Evolutionary conservation across 1,140 invertebrate species (phyloP).

Genomic region (Palaemon carinicauda): DNA sequence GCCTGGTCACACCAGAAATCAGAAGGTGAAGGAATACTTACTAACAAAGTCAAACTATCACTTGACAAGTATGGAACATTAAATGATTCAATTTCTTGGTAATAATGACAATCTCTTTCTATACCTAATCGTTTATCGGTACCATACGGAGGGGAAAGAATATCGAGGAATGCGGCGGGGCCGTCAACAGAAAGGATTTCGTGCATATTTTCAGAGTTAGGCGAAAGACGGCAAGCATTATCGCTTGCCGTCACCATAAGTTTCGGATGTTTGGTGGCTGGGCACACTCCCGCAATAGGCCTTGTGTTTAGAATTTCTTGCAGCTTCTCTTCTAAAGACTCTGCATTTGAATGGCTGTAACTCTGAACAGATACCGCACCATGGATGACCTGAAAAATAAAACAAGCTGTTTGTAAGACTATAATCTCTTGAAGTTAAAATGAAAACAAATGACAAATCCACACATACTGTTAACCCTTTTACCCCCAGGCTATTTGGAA

Average conservation of each 20-base stretch:
- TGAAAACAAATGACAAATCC: not conserved
- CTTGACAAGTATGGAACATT: not conserved
- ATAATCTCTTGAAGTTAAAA: not conserved
- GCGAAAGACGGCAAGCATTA: constrained; percentile 63
- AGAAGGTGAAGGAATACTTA: constrained; percentile 37
- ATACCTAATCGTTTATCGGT: constrained; percentile 45
- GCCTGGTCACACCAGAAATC: constrained; percentile 60
- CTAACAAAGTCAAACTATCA: constrained; percentile 19
- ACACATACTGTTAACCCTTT: not conserved
- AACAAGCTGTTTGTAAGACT: not conserved
- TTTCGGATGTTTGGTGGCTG: constrained; percentile 48
- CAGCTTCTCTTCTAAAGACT: not conserved
- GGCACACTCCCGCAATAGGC: not conserved
- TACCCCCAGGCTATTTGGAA: too few relatives aligned
- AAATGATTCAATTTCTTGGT: constrained; percentile 25
- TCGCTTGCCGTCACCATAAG: constrained; percentile 58
- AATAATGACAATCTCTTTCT: constrained; percentile 58
- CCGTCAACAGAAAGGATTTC: constrained; percentile 64
- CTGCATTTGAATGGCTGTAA: constrained; percentile 56
- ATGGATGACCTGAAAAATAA: constrained; percentile 62
- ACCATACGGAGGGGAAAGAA: constrained; percentile 68
- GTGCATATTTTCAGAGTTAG: constrained; percentile 66
- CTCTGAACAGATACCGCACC: constrained; percentile 64
- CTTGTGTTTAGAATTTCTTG: not conserved
- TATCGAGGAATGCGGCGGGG: constrained; percentile 67